phyloP scores from a whole-genome alignment of 2,113 vertebrate species.

The Heptranchias perlo region DNA sequence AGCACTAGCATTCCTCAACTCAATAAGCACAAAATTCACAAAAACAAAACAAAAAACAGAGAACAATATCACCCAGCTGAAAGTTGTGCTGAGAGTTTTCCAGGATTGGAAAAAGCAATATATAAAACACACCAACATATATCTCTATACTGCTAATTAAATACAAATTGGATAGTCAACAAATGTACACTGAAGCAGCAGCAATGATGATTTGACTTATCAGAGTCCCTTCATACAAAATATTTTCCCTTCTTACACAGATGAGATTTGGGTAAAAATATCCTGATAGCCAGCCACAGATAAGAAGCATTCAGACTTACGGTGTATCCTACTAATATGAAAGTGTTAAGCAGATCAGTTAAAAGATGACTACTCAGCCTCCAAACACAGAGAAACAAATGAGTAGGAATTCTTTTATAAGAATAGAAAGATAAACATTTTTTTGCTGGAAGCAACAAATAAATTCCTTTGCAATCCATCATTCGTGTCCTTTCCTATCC shows the following conservation, averaged over 20 bases:
- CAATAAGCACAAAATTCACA: not conserved
- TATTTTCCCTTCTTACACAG: not conserved
- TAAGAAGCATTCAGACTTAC: not conserved
- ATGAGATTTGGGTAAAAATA: not conserved
- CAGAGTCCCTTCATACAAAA: not conserved
- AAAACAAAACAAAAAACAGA: not conserved
- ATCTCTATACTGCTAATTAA: not conserved
- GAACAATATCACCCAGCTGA: not conserved
- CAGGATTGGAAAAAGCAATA: not conserved
- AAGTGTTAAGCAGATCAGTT: not conserved
- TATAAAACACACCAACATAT: not conserved
- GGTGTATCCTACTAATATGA: not conserved
- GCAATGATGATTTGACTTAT: not conserved
- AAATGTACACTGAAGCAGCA: not conserved
- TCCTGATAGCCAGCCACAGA: not conserved
- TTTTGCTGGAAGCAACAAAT: not conserved
- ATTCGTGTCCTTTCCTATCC: not conserved
- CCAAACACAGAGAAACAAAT: not conserved
- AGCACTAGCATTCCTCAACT: not conserved
- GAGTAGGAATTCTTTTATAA: too few species aligned
- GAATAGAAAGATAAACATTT: not conserved
- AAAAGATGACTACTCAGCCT: not conserved
- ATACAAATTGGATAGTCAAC: not conserved
- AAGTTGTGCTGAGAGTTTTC: not conserved
- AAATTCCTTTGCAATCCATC: not conserved